phyloP scores from a whole-genome alignment of 2,113 vertebrate species.

The Salvelinus alpinus region DNA sequence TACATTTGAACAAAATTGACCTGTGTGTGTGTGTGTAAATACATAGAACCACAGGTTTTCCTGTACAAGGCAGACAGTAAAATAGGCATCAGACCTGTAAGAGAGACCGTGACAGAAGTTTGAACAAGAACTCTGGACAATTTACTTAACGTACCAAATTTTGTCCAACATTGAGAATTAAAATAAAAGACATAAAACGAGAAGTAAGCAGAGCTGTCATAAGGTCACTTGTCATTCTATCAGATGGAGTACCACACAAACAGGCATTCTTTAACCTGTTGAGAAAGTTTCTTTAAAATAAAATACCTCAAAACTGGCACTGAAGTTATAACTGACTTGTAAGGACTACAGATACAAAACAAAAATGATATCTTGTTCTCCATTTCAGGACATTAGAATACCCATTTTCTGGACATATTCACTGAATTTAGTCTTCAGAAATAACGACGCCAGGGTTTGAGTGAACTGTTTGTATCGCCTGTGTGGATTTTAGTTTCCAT shows the following conservation, averaged over 20 bases:
- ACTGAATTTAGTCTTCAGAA: constrained; percentile 25
- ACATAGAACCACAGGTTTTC: background rate
- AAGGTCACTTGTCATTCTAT: constrained; percentile 72
- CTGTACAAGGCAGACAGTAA: constrained; percentile 9
- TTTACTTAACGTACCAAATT: background rate
- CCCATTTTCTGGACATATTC: constrained; percentile 2
- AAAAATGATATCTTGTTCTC: constrained; percentile 43
- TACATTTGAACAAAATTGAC: too few species aligned
- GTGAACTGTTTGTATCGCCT: constrained; percentile 5
- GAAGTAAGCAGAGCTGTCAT: constrained; percentile 61
- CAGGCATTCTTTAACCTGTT: constrained; percentile 44
- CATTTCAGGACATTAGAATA: constrained; percentile 29
- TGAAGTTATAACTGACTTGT: constrained; percentile 25
- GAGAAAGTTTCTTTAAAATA: constrained; percentile 14
- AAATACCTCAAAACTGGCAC: constrained; percentile 33
- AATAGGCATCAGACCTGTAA: constrained; percentile 16
- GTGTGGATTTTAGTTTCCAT: constrained; percentile 32
- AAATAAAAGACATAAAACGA: constrained; percentile 1
- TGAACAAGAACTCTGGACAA: background rate
- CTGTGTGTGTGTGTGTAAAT: too few species aligned
- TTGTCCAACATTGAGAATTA: constrained; percentile 9
- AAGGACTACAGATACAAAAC: constrained; percentile 32
- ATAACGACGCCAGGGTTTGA: background rate
- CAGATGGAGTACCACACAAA: constrained; percentile 52
- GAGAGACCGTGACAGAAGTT: constrained; percentile 42